Percentiles rank a stretch among this genome's conserved stretches.
Evolutionary conservation across 2,888 invertebrate species (phyloP).

Genomic region (Drosophila eohydei): DNA sequence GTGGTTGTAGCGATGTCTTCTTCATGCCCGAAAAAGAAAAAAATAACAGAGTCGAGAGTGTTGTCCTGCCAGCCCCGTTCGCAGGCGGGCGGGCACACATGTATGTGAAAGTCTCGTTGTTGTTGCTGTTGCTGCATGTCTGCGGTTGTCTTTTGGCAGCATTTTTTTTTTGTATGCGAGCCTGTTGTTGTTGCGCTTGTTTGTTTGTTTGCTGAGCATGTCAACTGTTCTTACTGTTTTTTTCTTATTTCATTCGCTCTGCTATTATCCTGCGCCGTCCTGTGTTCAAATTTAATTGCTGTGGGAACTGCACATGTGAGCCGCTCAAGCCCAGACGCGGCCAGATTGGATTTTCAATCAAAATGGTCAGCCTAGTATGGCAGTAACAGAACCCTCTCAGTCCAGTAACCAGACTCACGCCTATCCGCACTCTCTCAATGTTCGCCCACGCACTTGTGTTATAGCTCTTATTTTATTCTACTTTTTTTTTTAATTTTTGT

Average conservation of each 20-base stretch:
- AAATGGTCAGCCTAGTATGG: constrained; percentile 61
- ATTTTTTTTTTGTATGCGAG: constrained; percentile 40
- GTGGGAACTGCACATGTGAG: constrained; percentile 84
- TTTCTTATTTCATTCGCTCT: constrained; percentile 7
- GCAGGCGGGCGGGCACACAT: constrained; percentile 59
- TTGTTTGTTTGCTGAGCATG: constrained; percentile 75
- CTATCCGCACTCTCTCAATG: neutral
- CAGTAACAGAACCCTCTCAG: constrained; percentile 22
- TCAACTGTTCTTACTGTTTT: constrained; percentile 54
- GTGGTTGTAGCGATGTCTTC: constrained; percentile 71
- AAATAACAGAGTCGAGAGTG: constrained; percentile 65
- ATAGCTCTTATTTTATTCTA: constrained; percentile 52
- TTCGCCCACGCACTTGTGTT: neutral
- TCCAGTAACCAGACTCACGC: neutral
- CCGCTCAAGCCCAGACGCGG: constrained; percentile 67
- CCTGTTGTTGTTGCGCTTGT: constrained; percentile 49
- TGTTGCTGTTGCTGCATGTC: constrained; percentile 59
- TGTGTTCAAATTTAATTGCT: constrained; percentile 84
- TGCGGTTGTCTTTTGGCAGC: constrained; percentile 76
- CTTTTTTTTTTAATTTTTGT: constrained; percentile 63
- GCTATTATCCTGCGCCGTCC: constrained; percentile 65
- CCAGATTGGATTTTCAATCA: constrained; percentile 79
- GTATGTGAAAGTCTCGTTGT: constrained; percentile 30
- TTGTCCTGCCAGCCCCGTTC: constrained; percentile 26
- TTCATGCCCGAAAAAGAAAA: constrained; percentile 56